Evolutionary conservation across 2,797 vertebrate species (phyloP).

Genomic region (Neosilurus mollespiculum): DNA sequence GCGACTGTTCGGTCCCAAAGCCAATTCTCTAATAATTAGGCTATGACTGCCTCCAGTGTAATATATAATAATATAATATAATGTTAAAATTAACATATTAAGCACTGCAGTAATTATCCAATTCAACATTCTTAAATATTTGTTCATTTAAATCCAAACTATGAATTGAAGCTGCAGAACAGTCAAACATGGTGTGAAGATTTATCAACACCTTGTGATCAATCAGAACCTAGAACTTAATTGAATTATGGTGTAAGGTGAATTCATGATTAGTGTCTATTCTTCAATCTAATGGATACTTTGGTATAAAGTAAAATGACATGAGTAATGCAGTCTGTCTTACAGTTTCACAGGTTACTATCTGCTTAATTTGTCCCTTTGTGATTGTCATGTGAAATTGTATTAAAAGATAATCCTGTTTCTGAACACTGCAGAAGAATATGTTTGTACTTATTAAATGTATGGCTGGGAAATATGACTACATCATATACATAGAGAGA

Average conservation of each 20-base stretch:
- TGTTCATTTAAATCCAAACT: background rate
- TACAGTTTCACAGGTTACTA: slow-evolving; percentile 62
- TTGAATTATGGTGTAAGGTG: slow-evolving; percentile 10
- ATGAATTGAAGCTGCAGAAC: background rate
- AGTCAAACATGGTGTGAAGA: background rate
- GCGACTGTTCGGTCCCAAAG: too few species aligned
- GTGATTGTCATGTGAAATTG: slow-evolving; percentile 73
- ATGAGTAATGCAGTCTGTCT: slow-evolving; percentile 66
- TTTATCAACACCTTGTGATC: background rate
- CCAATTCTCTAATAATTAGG: too few species aligned
- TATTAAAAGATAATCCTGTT: slow-evolving; percentile 32
- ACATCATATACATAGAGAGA: background rate
- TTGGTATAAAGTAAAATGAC: slow-evolving; percentile 70
- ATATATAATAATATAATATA: too few species aligned
- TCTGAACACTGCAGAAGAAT: slow-evolving; percentile 55
- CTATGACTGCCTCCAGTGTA: too few species aligned
- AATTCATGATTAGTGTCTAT: background rate
- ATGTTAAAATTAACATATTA: too few species aligned
- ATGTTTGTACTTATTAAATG: background rate
- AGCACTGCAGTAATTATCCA: too few species aligned
- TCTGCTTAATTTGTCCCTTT: slow-evolving; percentile 69
- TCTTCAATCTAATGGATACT: slow-evolving; percentile 37
- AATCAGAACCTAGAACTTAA: background rate
- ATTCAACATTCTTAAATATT: too few species aligned
- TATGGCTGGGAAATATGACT: background rate